Evolutionary conservation across 2,113 vertebrate genomes (phyloP), one percentile per base, ranked within the genome.

Genomic region (Etheostoma spectabile): DNA sequence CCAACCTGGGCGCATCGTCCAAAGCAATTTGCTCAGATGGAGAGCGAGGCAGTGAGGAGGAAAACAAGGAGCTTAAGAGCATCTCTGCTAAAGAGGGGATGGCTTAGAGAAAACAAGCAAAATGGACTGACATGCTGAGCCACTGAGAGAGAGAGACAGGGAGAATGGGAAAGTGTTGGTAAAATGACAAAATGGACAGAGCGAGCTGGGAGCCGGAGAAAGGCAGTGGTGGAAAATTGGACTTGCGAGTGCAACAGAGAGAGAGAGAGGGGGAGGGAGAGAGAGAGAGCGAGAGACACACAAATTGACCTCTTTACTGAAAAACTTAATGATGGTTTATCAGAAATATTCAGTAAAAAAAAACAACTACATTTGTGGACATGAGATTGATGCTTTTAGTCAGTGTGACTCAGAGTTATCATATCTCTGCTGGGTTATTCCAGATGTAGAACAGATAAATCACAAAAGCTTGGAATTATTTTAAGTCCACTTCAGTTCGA

Each of bases 51-150:
- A 22, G 66, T 77, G 79, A 70, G 74, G 70, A 84, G 86, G 86
- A 80, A 89, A 89, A 86, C 82, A 89, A 84, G 84, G 74, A 89
- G 91, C 91, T 90, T 92, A 91, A 92, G 87, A 91, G 87, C 91
- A 90, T 92, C 79, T 86, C 81, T 24, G 78, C 82, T 89, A 91
- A 91, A 89, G 88, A 90, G 84, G 83, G 83, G 66, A 73, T 5
- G 85, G 85, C 89, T 84, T 77, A 82, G 80, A 88, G 89, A 89
- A 92, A 89, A 90, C 82, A 79, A 89, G 88, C 83, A 74, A 92
- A 91, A 90, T 79, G 85, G 80, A 89, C 65, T 51, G 71, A 86
- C 76, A 74, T 53, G 74, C 64, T 67, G 84, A 84, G 86, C 62
- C 66, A 71, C 65, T 7, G 52, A 76, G 78, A 76, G 70, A 46